Evolutionary conservation across 2,888 invertebrate species (phyloP), one percentile per base, ranked within the genome.

Genomic region (Chrysomela aeneicollis): DNA sequence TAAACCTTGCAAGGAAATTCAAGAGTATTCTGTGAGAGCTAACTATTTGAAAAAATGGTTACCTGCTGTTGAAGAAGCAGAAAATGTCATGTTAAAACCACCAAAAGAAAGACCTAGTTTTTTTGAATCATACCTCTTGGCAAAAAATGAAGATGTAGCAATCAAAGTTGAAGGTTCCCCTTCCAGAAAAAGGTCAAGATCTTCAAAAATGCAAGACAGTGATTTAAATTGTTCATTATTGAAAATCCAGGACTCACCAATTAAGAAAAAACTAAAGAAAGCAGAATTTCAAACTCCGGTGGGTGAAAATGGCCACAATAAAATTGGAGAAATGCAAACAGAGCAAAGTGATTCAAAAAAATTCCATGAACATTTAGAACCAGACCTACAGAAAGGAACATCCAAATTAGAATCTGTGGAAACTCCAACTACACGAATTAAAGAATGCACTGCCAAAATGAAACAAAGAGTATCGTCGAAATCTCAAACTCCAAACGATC

Each of bases 1-100:
- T 26, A 62, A 67, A 51, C 18, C 18, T 32, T 19, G 15, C 21
- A 22, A 30, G 15, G 57, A 61, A 6, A 17, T 58, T 12, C 37
- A 63, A 10, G 42, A n/a, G 15, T 63, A 32, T 57, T 42, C 9
- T 10, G 47, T 67, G 22, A 60, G 12, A 53, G 3, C 18, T 0
- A 9, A 12, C 2, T n/a, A 64, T 17, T 15, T 51, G 15, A 37
- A 64, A 53, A 70, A 70, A 60, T 95, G 95, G 94, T 84, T 86
- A 35, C 82, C 85, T 51, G 93, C 94, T 0, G 88, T 94, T 0
- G 84, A 86, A n/a, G 93, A 94, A 83, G 93, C 93, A 0, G 90
- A 90, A 74, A 84, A 83, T 57, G 84, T 94, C 6, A 80, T 87
- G 2, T 77, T 83, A 10, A 85, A 87, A 76, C 84, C 86, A 12